Conservation (phyloP, 2,797 vertebrate species). For the Emydoidea blandingii region DNA sequence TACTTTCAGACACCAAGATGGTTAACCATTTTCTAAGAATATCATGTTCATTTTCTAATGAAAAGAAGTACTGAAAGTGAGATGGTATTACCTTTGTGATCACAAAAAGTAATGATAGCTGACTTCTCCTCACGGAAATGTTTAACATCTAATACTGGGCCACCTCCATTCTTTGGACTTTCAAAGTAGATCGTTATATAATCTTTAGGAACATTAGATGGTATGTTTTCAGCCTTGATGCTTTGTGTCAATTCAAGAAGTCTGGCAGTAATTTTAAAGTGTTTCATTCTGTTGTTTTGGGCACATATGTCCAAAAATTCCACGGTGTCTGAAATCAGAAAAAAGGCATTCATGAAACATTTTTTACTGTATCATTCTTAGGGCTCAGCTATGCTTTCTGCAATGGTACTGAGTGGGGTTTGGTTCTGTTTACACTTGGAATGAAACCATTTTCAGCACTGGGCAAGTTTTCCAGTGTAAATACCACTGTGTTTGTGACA, state of each 20-base stretch:
- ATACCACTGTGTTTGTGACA: background rate
- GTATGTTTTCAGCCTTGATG: constrained; percentile 85
- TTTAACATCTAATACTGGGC: constrained; percentile 46
- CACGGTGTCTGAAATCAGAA: constrained; percentile 75
- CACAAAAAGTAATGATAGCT: constrained; percentile 83
- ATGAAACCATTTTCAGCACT: background rate
- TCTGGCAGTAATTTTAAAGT: constrained; percentile 67
- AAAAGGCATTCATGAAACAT: background rate
- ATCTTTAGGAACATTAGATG: constrained; percentile 42
- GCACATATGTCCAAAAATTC: constrained; percentile 77
- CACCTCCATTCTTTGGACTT: constrained; percentile 71
- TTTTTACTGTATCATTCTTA: background rate
- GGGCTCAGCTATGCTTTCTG: background rate
- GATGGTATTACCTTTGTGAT: constrained; percentile 81
- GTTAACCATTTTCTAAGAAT: background rate
- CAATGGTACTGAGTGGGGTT: background rate
- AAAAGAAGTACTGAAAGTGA: background rate
- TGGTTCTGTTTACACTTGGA: background rate
- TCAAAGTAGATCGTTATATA: constrained; percentile 86
- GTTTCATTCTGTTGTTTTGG: constrained; percentile 59
- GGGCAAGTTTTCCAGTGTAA: background rate
- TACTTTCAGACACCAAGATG: background rate
- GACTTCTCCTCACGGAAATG: constrained; percentile 81
- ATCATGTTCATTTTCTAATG: background rate
- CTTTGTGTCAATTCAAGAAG: constrained; percentile 78